Evolutionary conservation across 2,113 vertebrate species (phyloP), one percentile per base, ranked within the genome.

Genomic region (Hippocampus barbouri): DNA sequence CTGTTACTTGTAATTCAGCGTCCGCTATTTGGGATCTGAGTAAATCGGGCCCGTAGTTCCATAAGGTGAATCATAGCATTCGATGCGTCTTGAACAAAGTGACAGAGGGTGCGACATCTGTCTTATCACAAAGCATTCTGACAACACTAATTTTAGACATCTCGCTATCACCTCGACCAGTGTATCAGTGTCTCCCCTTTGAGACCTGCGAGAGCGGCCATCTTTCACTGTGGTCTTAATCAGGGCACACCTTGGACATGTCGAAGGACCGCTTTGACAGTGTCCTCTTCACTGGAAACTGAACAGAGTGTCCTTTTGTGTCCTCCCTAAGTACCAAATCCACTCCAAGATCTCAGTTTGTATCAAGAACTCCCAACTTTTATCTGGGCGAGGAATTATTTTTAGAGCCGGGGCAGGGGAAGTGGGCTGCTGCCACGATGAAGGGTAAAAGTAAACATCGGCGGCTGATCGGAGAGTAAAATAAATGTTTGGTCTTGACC

Each of bases 91-190:
- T 54, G 43, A 74, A 74, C 85, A 82, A 86, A 85, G 85, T 80
- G 86, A 68, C 69, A 12, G 68, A 66, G 45, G 78, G 65, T 47
- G 86, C 84, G 81, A 88, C 83, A 79, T 73, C 70, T 82, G 68
- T 75, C 69, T 83, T 89, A 89, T 89, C 87, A 0, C 9, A 43
- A 51, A 78, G 78, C 73, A 75, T 74, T 83, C 74, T 76, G 67
- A 67, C 72, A 73, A 77, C 78, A 82, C 88, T 91, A 89, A 89
- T 79, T 89, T 91, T 90, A 88, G 88, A 82, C 51, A 7, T 74
- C n/a, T 38, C 8, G 3, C 65, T 88, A 87, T 90, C 86, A 82
- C 73, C 72, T 47, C 71, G 57, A 60, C 34, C 75, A 69, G 63
- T 40, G 82, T 89, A 91, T 90, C 85, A 79, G 73, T 59, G 56